Base-by-base conservation (phyloP, 1,140 invertebrate genomes). In the Trialeurodes vaporariorum region DNA sequence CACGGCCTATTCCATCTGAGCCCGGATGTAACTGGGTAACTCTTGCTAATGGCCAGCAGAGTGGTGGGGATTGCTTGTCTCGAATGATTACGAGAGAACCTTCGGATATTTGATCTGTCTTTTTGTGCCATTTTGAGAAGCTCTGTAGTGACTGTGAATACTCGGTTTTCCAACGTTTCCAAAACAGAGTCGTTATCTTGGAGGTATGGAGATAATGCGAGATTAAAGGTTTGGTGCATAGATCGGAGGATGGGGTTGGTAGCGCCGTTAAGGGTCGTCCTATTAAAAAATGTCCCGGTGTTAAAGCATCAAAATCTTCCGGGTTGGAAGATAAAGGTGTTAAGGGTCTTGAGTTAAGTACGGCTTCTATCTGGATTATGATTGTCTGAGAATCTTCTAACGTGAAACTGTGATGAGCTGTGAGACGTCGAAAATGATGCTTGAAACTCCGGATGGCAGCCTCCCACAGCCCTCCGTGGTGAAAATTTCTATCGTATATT, bases 361-460 rank as follows among this genome's bases (percentile, higher is more conserved):
- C 65, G 12, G 71, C 71, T 70, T 76, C 73, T 17, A 76, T 74
- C 60, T 72, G 23, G 23, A 60, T 69, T 17, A 75, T 59, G 5
- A 72, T 67, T 12, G 76, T 77, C 21, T 61, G 25, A 62, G 77
- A 68, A 70, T 77, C 73, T 66, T 77, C 76, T 58, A 67, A 76
- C 23, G 27, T 58, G 2, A 68, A 26, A 5, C 17, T 49, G 5
- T 68, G 59, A 12, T 70, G 22, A 5, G 70, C 69, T 0, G 71
- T 24, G 0, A 72, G 49, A 1, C 64, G 25, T 11, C 25, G 40
- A 9, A 76, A 25, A 24, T 74, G 68, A 27, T 70, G 64, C 63
- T 74, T 73, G 1, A 72, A 64, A 1, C 71, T 69, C 27, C 74
- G 70, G 1, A 78, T 73, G 1, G 65, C 68, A 24, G 74, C 69